phyloP scores from a whole-genome alignment of 2,797 vertebrate genomes.

The Diceros bicornis region DNA sequence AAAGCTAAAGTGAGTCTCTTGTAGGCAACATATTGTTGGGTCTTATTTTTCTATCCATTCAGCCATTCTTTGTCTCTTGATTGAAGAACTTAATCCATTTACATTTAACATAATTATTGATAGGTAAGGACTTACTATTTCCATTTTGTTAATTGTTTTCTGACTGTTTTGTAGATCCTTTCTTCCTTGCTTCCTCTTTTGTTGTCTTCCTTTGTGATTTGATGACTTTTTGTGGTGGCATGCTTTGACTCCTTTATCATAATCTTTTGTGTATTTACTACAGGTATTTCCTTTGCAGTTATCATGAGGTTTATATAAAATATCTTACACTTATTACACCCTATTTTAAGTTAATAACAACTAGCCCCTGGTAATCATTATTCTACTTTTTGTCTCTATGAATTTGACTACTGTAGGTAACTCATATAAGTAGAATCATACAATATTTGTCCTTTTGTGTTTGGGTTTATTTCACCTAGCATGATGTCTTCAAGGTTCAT shows the following conservation, averaged over 20 bases:
- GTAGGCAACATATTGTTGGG: not conserved
- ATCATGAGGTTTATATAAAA: not conserved
- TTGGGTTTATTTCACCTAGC: not conserved
- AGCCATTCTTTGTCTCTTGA: not conserved
- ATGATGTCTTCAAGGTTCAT: not conserved
- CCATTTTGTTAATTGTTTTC: not conserved
- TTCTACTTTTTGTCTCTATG: not conserved
- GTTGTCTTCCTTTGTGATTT: not conserved
- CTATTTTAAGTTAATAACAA: not conserved
- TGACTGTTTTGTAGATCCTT: not conserved
- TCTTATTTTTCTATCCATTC: not conserved
- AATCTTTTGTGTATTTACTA: not conserved
- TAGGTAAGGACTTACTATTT: not conserved
- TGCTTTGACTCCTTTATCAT: not conserved
- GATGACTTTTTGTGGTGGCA: not conserved
- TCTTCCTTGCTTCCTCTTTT: not conserved
- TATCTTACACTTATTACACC: not conserved
- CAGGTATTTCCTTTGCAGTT: not conserved
- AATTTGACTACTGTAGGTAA: not conserved
- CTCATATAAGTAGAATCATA: not conserved
- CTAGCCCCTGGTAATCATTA: not conserved
- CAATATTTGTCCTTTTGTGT: not conserved
- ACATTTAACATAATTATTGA: not conserved
- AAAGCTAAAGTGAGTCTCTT: not conserved
- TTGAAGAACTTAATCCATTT: not conserved